A percentile compares a stretch with the other conserved stretches of the same genome.
These are phyloP conservation scores for Megaustenia siamemsis DNA, from an alignment of 2,888 invertebrate species.

Conservation along the genomic window DNA sequence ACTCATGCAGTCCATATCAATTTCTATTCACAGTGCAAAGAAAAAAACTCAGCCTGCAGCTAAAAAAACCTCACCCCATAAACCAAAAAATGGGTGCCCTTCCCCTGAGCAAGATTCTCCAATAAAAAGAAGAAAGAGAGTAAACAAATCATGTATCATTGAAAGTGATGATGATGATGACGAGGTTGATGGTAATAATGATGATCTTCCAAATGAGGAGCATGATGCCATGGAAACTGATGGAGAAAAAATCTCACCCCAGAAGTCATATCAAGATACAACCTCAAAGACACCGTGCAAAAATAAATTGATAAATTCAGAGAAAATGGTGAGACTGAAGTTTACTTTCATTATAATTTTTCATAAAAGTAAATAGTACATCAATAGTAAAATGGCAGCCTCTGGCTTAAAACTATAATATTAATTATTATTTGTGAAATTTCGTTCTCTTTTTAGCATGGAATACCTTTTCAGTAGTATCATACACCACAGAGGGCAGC, in stretches of 20 bases:
- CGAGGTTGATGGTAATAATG: constrained; percentile 15
- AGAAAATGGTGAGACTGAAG: background rate
- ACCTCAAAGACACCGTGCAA: constrained; percentile 2
- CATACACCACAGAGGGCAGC: no score
- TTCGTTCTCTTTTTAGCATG: no score
- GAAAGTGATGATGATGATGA: constrained; percentile 70
- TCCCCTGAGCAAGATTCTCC: constrained; percentile 61
- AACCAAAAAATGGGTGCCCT: constrained; percentile 62
- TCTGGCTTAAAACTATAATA: no score
- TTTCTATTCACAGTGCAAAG: constrained; percentile 6
- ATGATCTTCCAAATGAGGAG: background rate
- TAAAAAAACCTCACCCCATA: constrained; percentile 28
- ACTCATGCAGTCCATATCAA: no score
- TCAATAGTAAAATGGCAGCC: no score
- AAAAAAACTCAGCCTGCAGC: background rate
- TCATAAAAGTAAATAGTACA: no score
- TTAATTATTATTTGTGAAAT: no score
- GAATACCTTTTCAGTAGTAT: no score
- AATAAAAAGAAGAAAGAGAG: constrained; percentile 61
- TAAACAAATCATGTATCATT: constrained; percentile 64
- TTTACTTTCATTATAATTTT: no score
- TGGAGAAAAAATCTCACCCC: background rate
- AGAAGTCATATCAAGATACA: background rate
- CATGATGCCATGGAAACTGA: background rate
- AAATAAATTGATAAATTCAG: background rate